These are phyloP conservation scores for Hyles vespertilio DNA, from an alignment of 1,140 invertebrate species.

Conservation along the genomic window DNA sequence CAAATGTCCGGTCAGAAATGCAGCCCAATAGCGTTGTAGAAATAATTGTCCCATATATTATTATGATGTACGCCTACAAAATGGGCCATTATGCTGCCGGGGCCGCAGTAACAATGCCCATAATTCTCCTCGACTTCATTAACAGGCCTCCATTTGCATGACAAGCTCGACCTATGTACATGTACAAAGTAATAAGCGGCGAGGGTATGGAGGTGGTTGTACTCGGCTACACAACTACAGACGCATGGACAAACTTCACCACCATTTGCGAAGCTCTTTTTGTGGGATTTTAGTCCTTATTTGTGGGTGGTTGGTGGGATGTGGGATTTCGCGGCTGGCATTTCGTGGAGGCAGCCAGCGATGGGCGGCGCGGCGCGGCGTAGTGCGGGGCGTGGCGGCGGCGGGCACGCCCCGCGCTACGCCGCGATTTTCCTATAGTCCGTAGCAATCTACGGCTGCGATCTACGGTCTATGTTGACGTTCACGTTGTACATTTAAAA, in stretches of 20 bases:
- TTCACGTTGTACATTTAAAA: neutral
- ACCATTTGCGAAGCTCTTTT: conserved; percentile 4
- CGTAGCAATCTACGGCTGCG: conserved; percentile 30
- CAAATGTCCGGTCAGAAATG: conserved; percentile 23
- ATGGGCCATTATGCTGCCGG: conserved; percentile 65
- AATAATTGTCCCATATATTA: conserved; percentile 67
- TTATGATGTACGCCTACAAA: conserved; percentile 66
- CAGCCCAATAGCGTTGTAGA: conserved; percentile 45
- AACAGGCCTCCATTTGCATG: conserved; percentile 74
- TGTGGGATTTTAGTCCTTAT: conserved; percentile 37
- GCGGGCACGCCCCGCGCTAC: conserved; percentile 48
- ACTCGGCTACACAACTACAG: conserved; percentile 21
- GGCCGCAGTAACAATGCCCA: conserved; percentile 69
- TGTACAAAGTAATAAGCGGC: conserved; percentile 55
- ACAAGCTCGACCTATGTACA: conserved; percentile 63
- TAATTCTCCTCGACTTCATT: conserved; percentile 73
- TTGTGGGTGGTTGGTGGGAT: conserved; percentile 14
- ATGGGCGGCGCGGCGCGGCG: conserved; percentile 60
- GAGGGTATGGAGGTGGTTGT: conserved; percentile 44
- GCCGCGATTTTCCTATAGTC: conserved; percentile 33
- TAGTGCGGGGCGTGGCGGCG: conserved; percentile 54
- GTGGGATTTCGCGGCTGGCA: conserved; percentile 19
- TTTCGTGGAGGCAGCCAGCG: conserved; percentile 19
- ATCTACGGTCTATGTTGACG: conserved; percentile 7
- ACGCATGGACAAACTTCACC: neutral